A percentile compares a stretch with the other conserved stretches of the same genome.
These are phyloP conservation scores for Drosophila eohydei DNA, from an alignment of 2,888 invertebrate genomes.

Conservation along the genomic window DNA sequence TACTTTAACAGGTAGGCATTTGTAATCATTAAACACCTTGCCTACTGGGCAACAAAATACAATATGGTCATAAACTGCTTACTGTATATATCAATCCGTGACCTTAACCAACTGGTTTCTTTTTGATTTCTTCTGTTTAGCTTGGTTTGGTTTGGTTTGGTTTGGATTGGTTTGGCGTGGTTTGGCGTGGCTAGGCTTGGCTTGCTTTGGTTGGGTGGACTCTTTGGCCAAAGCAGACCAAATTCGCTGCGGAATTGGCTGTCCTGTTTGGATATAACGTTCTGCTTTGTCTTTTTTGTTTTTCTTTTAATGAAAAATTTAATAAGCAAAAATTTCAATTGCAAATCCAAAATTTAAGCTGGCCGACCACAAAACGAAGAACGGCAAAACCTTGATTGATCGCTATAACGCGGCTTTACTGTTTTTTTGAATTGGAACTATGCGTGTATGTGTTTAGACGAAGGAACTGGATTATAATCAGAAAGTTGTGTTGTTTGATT, in stretches of 20 bases:
- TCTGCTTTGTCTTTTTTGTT: background rate
- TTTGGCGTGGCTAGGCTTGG: background rate
- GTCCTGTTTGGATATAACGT: background rate
- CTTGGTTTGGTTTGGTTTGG: background rate
- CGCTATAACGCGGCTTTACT: slow-evolving; percentile 20
- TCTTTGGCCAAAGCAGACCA: slow-evolving; percentile 2
- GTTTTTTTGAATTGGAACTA: slow-evolving; percentile 47
- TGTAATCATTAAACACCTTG: slow-evolving; percentile 35
- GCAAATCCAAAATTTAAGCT: slow-evolving; percentile 36
- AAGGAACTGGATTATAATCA: slow-evolving; percentile 52
- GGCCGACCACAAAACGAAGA: slow-evolving; percentile 31
- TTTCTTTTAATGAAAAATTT: background rate
- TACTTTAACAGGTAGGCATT: slow-evolving; percentile 39
- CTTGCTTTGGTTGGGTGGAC: background rate
- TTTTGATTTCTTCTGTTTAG: background rate
- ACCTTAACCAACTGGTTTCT: background rate
- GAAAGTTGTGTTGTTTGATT: slow-evolving; percentile 49
- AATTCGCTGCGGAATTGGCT: slow-evolving; percentile 7
- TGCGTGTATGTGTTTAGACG: slow-evolving; percentile 56
- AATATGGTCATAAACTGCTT: background rate
- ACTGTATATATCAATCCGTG: background rate
- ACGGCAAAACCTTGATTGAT: slow-evolving; percentile 33
- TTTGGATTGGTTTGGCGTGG: too few relatives aligned
- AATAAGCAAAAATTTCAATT: slow-evolving; percentile 28
- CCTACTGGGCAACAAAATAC: slow-evolving; percentile 34